Percentiles rank a stretch among this genome's conserved stretches.
These are phyloP conservation scores for Drosophila ochracea DNA, from an alignment of 2,888 invertebrate species.

Conservation along the genomic window DNA sequence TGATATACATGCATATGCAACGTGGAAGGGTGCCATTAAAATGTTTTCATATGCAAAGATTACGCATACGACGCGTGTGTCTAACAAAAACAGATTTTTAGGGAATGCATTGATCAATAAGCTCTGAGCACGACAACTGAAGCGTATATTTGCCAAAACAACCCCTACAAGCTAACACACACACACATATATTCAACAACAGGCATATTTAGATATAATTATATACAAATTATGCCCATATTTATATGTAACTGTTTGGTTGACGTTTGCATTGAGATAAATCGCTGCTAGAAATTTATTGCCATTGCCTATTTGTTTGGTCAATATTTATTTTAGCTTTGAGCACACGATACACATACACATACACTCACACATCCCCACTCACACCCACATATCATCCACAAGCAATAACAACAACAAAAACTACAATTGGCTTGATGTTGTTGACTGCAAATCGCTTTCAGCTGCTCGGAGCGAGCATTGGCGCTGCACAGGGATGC, in stretches of 20 bases:
- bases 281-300: conserved; percentile 49
- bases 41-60: conserved; percentile 28
- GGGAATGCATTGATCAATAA: conserved; percentile 44
- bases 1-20: conserved; percentile 38
- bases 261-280: conserved; percentile 62
- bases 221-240: background rate
- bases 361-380: conserved; percentile 9
- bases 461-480: conserved; percentile 41
- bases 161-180: conserved; percentile 9
- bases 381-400: background rate
- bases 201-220: background rate
- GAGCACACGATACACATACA: conserved; percentile 21
- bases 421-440: conserved; percentile 41
- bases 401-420: conserved; percentile 13
- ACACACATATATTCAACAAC: background rate
- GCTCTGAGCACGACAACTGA: conserved; percentile 33
- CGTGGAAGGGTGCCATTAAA: conserved; percentile 34
- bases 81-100: conserved; percentile 7
- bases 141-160: conserved; percentile 9
- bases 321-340: conserved; percentile 69
- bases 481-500: conserved; percentile 39
- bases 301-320: conserved; percentile 69
- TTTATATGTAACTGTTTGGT: conserved; percentile 12
- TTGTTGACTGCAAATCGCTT: conserved; percentile 56
- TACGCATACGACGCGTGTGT: conserved; percentile 55